A percentile compares a stretch with the other conserved stretches of the same genome.
Evolutionary conservation across 2,888 invertebrate species (phyloP).

Genomic region (Hemistola chrysoprasaria): DNA sequence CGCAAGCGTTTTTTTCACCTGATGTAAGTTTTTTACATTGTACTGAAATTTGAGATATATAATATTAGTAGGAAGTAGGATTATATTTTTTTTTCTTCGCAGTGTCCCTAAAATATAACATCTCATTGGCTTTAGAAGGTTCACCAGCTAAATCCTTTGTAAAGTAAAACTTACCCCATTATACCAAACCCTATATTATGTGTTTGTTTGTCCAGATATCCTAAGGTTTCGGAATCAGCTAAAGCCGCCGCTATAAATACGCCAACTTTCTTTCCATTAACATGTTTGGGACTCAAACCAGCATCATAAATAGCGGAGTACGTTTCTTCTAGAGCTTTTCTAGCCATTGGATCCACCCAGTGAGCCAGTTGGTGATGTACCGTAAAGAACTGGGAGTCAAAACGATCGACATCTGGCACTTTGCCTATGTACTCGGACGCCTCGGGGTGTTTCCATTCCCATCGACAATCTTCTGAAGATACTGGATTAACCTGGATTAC

Average conservation of each 20-base stretch:
- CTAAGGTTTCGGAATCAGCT: slow-evolving; percentile 81
- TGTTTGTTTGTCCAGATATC: not conserved
- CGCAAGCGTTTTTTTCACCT: no score
- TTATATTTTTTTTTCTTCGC: no score
- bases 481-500: slow-evolving; percentile 76
- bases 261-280: slow-evolving; percentile 78
- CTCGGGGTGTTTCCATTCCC: slow-evolving; percentile 54
- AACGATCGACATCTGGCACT: slow-evolving; percentile 80
- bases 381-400: slow-evolving; percentile 87
- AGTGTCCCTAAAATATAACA: no score
- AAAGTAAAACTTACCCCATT: slow-evolving; percentile 42
- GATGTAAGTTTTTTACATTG: no score
- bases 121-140: no score
- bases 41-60: no score
- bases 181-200: slow-evolving; percentile 48
- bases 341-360: slow-evolving; percentile 74
- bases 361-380: slow-evolving; percentile 84
- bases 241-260: slow-evolving; percentile 69
- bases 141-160: no score
- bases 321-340: slow-evolving; percentile 86
- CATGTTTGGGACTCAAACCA: slow-evolving; percentile 80
- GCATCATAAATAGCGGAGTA: slow-evolving; percentile 89
- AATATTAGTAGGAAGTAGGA: no score
- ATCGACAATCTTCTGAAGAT: slow-evolving; percentile 76
- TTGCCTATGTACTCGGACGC: slow-evolving; percentile 84